A percentile compares a stretch with the other conserved stretches of the same genome.
Conservation (phyloP, 2,888 invertebrate species). For the Saturnia pavonia region DNA sequence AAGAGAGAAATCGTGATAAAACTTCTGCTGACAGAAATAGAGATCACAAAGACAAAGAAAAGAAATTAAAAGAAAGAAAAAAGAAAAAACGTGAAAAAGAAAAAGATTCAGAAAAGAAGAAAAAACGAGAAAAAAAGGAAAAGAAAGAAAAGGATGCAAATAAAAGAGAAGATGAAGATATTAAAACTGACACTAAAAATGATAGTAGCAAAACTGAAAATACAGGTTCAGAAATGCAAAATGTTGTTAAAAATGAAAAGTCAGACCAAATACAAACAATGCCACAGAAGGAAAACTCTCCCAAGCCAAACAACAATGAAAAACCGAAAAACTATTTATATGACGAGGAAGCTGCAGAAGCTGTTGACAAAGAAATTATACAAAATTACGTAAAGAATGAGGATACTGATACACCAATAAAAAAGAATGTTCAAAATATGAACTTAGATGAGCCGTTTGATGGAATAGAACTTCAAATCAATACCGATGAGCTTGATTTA, state of each 20-base stretch:
- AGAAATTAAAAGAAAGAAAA: slow-evolving; percentile 75
- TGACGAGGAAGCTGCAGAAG: slow-evolving; percentile 77
- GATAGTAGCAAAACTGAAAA: slow-evolving; percentile 30
- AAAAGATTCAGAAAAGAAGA: slow-evolving; percentile 75
- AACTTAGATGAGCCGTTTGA: slow-evolving; percentile 79
- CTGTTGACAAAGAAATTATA: slow-evolving; percentile 81
- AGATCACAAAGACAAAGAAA: slow-evolving; percentile 82
- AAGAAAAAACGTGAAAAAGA: slow-evolving; percentile 79
- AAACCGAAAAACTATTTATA: slow-evolving; percentile 70
- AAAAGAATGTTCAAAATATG: slow-evolving; percentile 53
- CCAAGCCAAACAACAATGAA: slow-evolving; percentile 36
- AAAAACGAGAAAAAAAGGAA: slow-evolving; percentile 79
- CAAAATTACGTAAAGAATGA: slow-evolving; percentile 79
- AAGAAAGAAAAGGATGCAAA: slow-evolving; percentile 76
- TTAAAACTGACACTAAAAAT: slow-evolving; percentile 40
- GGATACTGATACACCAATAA: slow-evolving; percentile 46
- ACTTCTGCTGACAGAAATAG: slow-evolving; percentile 72
- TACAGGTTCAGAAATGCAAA: slow-evolving; percentile 3
- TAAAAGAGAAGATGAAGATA: slow-evolving; percentile 51
- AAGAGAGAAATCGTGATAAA: slow-evolving; percentile 68
- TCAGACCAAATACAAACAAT: neutral
- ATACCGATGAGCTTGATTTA: slow-evolving; percentile 79
- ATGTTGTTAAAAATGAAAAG: slow-evolving; percentile 33
- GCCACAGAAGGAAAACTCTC: slow-evolving; percentile 22
- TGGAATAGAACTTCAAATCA: slow-evolving; percentile 82